Conservation (phyloP, 2,888 invertebrate species). For the Stenodema calcarata region DNA sequence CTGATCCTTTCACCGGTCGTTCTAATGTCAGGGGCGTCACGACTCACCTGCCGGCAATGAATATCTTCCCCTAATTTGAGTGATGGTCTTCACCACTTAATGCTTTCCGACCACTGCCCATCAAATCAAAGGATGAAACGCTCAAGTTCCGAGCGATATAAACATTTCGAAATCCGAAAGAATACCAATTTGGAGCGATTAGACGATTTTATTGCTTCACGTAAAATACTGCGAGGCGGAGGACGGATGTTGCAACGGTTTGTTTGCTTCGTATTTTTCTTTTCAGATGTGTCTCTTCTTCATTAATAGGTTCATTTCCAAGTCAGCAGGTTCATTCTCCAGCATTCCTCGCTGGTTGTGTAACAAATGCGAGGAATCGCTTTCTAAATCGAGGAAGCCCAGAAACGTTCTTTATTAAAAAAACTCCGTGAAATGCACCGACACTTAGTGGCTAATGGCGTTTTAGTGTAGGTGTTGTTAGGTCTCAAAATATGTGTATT, state of each 20-base stretch:
- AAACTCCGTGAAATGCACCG: no score
- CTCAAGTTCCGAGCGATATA: not conserved
- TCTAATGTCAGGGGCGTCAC: slow-evolving; percentile 49
- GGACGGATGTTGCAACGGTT: not conserved
- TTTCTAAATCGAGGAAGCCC: not conserved
- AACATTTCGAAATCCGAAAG: not conserved
- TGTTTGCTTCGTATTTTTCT: not conserved
- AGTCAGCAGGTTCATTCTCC: not conserved
- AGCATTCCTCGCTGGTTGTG: not conserved
- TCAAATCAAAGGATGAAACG: not conserved
- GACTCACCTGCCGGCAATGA: slow-evolving; percentile 38
- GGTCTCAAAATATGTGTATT: no score
- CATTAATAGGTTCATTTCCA: not conserved
- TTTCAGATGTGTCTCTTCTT: not conserved
- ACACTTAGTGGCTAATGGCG: no score
- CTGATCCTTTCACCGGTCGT: slow-evolving; percentile 41
- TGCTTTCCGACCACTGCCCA: not conserved
- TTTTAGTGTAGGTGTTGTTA: no score
- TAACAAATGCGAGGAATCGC: not conserved
- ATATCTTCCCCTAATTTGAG: slow-evolving; percentile 35
- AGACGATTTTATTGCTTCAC: not conserved
- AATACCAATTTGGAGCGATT: not conserved
- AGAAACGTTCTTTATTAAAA: no score
- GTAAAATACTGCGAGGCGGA: not conserved
- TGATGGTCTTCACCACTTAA: not conserved